Percentiles rank a stretch among this genome's conserved stretches.
Conservation (phyloP, 1,140 invertebrate species). For the Idris sp. region DNA sequence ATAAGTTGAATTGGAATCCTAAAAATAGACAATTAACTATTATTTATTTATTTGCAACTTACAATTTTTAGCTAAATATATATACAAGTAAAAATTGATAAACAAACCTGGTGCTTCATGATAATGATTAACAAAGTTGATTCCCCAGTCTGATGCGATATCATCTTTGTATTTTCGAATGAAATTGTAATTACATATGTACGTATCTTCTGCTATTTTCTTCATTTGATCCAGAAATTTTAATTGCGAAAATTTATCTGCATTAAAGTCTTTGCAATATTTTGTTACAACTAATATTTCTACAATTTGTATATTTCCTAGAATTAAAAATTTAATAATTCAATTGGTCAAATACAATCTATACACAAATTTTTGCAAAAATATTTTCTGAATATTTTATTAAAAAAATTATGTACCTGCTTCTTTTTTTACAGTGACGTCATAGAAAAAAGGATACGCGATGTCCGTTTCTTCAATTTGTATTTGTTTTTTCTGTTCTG, state of each 20-base stretch:
- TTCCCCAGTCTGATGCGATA: constrained; percentile 35
- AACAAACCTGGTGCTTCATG: too few species aligned
- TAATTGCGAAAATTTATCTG: neutral
- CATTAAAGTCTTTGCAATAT: constrained; percentile 10
- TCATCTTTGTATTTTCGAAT: constrained; percentile 39
- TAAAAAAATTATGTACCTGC: constrained; percentile 9
- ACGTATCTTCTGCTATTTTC: constrained; percentile 5
- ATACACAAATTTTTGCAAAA: too few species aligned
- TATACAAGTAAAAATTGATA: too few species aligned
- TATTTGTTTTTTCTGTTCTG: constrained; percentile 6
- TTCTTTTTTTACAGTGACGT: constrained; percentile 7
- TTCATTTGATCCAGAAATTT: neutral
- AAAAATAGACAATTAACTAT: too few species aligned
- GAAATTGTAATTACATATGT: constrained; percentile 27
- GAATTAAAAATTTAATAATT: constrained; percentile 9
- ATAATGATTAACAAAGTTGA: constrained; percentile 39
- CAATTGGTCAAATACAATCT: too few species aligned
- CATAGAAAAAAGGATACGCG: neutral
- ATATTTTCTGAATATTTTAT: neutral
- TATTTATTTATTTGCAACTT: too few species aligned
- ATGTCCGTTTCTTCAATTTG: constrained; percentile 5
- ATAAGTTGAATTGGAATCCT: too few species aligned
- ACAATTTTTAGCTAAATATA: too few species aligned
- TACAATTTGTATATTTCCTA: constrained; percentile 16
- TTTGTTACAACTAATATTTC: constrained; percentile 19